Evolutionary conservation across 2,797 vertebrate species (phyloP).

Genomic region (Percopsis omiscomaycus): DNA sequence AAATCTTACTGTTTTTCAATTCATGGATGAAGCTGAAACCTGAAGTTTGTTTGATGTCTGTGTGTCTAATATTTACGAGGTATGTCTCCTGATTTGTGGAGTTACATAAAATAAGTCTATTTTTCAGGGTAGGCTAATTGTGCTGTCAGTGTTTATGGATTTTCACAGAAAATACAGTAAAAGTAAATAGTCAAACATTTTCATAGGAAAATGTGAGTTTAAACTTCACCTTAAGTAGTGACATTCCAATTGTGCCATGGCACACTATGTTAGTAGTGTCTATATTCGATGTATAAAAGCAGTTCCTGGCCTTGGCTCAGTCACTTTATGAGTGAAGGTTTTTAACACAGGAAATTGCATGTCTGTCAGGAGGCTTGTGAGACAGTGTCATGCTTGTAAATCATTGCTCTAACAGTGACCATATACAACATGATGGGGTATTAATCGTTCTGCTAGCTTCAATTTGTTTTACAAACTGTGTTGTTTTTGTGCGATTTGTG

Average conservation of each 20-base stretch:
- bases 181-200: constrained; percentile 39
- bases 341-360: constrained; percentile 75
- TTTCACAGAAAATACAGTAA: constrained; percentile 42
- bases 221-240: constrained; percentile 12
- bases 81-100: constrained; percentile 44
- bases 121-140: constrained; percentile 3
- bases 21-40: not conserved
- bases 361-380: constrained; percentile 65
- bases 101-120: constrained; percentile 38
- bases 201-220: constrained; percentile 53
- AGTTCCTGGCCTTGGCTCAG: constrained; percentile 40
- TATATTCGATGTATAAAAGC: constrained; percentile 45
- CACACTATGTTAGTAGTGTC: constrained; percentile 7
- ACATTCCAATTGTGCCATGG: constrained; percentile 30
- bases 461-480: constrained; percentile 9
- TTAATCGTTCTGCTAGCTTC: constrained; percentile 28
- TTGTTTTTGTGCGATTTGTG: constrained; percentile 23
- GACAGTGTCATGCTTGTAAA: constrained; percentile 59
- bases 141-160: constrained; percentile 51
- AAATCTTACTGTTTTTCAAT: constrained; percentile 8
- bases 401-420: constrained; percentile 46
- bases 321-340: constrained; percentile 51
- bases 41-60: constrained; percentile 6
- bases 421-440: constrained; percentile 31
- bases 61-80: constrained; percentile 45